A percentile compares a stretch with the other conserved stretches of the same genome.
Conservation (phyloP, 2,888 invertebrate species). For the Phrixothrix hirtus region DNA sequence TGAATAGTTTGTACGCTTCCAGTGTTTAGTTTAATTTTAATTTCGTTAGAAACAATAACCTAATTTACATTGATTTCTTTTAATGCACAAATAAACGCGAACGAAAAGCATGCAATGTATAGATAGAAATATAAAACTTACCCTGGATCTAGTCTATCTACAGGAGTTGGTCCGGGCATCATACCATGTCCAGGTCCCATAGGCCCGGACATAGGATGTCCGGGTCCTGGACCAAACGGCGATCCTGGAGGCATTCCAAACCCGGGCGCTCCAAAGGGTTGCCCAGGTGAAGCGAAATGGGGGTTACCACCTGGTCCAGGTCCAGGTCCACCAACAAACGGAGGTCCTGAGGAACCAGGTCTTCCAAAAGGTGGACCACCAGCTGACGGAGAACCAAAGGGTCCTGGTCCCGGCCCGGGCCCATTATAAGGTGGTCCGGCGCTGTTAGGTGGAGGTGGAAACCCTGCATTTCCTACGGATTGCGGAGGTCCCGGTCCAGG, state of each 20-base stretch:
- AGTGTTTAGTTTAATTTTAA: neutral
- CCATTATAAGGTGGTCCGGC: constrained; percentile 71
- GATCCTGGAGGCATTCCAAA: constrained; percentile 74
- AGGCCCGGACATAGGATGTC: constrained; percentile 65
- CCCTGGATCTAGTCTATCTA: constrained; percentile 80
- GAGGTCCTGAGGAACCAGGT: constrained; percentile 70
- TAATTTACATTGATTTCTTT: no score
- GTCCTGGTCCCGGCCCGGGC: constrained; percentile 63
- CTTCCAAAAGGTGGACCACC: constrained; percentile 66
- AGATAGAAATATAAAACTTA: constrained; percentile 54
- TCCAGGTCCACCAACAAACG: constrained; percentile 67
- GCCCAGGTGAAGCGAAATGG: constrained; percentile 67
- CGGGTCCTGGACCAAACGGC: constrained; percentile 68
- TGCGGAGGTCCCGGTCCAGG: constrained; percentile 72
- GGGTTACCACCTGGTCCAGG: constrained; percentile 69
- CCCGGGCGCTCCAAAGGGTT: constrained; percentile 66
- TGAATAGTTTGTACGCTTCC: neutral
- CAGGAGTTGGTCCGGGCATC: constrained; percentile 74
- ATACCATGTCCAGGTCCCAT: constrained; percentile 65
- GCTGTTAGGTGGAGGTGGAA: constrained; percentile 64
- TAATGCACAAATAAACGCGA: neutral
- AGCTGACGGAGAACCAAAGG: constrained; percentile 71
- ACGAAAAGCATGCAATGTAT: neutral
- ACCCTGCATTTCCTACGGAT: constrained; percentile 57
- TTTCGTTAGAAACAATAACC: no score